A percentile compares a stretch with the other conserved stretches of the same genome.
These are phyloP conservation scores for Drymonia ruficornis DNA, from an alignment of 2,888 invertebrate species.

Conservation along the genomic window DNA sequence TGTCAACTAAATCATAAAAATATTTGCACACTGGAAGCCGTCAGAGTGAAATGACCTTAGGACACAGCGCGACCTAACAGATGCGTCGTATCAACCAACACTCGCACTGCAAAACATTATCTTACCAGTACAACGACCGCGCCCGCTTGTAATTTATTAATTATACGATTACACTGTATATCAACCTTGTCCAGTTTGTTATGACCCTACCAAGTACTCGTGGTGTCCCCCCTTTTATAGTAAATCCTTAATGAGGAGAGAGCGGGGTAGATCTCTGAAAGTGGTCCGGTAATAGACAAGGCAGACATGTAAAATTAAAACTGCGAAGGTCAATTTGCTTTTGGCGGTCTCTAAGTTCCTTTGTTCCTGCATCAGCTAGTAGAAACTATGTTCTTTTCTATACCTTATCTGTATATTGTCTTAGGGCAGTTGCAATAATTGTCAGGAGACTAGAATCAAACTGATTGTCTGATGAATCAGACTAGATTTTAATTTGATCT, in stretches of 20 bases:
- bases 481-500: too few relatives aligned
- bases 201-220: conserved; percentile 50
- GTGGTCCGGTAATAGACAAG: conserved; percentile 55
- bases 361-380: conserved; percentile 33
- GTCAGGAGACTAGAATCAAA: not conserved
- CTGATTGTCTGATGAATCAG: too few relatives aligned
- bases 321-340: conserved; percentile 68
- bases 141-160: conserved; percentile 79
- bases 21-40: conserved; percentile 26
- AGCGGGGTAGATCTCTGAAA: conserved; percentile 45
- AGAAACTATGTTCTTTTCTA: too few relatives aligned
- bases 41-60: conserved; percentile 72
- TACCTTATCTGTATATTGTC: too few relatives aligned
- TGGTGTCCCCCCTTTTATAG: conserved; percentile 29
- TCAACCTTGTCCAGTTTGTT: conserved; percentile 59
- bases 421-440: too few relatives aligned
- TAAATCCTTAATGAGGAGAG: conserved; percentile 32
- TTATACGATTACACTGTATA: conserved; percentile 69
- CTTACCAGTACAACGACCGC: conserved; percentile 76
- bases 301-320: conserved; percentile 67
- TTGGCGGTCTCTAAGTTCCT: conserved; percentile 42
- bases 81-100: conserved; percentile 74
- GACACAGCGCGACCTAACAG: conserved; percentile 68
- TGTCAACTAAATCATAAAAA: conserved; percentile 4
- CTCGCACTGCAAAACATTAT: conserved; percentile 76